Conservation (phyloP, 1,140 invertebrate species). For the Hestina assimilis region DNA sequence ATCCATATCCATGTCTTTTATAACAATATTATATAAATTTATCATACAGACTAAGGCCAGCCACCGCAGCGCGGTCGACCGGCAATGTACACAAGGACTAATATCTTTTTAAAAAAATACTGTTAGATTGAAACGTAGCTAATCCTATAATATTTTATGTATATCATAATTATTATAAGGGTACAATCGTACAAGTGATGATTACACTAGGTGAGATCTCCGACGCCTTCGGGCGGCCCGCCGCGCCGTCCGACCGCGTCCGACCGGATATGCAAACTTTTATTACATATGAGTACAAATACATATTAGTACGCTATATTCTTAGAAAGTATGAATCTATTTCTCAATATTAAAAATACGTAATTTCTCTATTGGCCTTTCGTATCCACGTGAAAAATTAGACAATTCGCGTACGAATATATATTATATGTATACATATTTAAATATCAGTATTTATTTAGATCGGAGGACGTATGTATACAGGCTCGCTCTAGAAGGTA, state of each 20-base stretch:
- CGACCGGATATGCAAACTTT: conserved; percentile 72
- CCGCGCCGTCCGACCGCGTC: conserved; percentile 66
- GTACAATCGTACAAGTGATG: conserved; percentile 71
- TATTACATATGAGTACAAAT: conserved; percentile 62
- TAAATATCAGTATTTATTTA: conserved; percentile 73
- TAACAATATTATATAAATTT: conserved; percentile 74
- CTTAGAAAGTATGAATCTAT: conserved; percentile 69
- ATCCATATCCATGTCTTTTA: conserved; percentile 73
- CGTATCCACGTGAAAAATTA: conserved; percentile 75
- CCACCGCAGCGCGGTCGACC: conserved; percentile 55
- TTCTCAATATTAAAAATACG: conserved; percentile 77
- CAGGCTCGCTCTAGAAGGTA: conserved; percentile 75
- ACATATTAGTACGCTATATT: conserved; percentile 68
- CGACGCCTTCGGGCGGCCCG: conserved; percentile 63
- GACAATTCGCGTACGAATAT: conserved; percentile 73
- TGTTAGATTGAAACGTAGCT: conserved; percentile 78
- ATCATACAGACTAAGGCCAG: conserved; percentile 69
- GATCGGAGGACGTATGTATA: conserved; percentile 77
- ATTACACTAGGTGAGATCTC: conserved; percentile 76
- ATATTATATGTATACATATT: conserved; percentile 75
- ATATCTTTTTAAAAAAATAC: conserved; percentile 79
- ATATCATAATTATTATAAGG: conserved; percentile 70
- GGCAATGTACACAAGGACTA: conserved; percentile 75
- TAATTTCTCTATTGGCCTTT: conserved; percentile 76
- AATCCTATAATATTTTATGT: conserved; percentile 74